These are phyloP conservation scores for Asobara japonica DNA, from an alignment of 1,140 invertebrate genomes.

Conservation along the genomic window DNA sequence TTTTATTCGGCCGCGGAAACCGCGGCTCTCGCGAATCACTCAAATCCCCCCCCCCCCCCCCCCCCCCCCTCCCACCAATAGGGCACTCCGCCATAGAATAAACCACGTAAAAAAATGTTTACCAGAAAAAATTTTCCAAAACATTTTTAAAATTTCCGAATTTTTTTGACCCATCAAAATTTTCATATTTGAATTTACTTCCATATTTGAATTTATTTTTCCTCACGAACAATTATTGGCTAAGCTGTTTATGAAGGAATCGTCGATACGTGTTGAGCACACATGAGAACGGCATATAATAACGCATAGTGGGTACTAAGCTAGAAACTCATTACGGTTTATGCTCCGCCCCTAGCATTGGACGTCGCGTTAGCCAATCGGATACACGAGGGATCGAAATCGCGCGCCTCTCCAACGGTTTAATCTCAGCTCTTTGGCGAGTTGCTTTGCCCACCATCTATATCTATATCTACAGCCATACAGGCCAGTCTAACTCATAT, in stretches of 20 bases:
- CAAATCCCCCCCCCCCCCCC: too few relatives aligned
- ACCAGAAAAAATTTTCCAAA: too few relatives aligned
- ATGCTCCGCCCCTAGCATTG: conserved; percentile 63
- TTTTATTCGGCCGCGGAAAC: too few relatives aligned
- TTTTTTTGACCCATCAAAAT: too few relatives aligned
- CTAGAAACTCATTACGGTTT: conserved; percentile 64
- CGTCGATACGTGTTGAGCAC: conserved; percentile 23
- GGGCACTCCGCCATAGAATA: too few relatives aligned
- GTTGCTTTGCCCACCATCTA: neutral
- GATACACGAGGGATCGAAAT: conserved; percentile 62
- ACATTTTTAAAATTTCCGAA: too few relatives aligned
- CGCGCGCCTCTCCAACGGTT: conserved; percentile 57
- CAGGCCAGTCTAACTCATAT: neutral
- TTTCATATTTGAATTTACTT: too few relatives aligned
- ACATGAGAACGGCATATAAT: neutral
- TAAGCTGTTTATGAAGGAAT: neutral
- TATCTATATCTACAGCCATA: conserved; percentile 20
- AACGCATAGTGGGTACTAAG: conserved; percentile 51
- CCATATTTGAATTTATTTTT: neutral
- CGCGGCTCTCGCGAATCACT: too few relatives aligned
- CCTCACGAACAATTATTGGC: neutral
- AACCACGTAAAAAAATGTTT: too few relatives aligned
- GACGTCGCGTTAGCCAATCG: conserved; percentile 62
- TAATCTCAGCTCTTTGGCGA: conserved; percentile 56
- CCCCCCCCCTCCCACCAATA: too few relatives aligned